A percentile compares a stretch with the other conserved stretches of the same genome.
Conservation (phyloP, 2,113 vertebrate species). For the Chaetodon auriga region DNA sequence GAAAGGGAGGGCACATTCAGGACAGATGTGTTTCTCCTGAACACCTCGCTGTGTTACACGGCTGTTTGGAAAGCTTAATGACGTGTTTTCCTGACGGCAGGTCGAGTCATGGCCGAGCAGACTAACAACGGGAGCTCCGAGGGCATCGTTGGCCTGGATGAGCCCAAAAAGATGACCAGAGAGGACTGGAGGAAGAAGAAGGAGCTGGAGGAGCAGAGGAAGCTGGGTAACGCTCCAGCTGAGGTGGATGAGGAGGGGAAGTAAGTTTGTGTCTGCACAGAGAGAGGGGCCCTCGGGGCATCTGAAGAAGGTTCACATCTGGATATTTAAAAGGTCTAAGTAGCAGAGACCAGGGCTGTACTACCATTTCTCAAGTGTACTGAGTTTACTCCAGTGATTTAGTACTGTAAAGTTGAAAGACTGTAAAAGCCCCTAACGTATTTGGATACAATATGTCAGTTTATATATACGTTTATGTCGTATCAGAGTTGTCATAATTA, state of each 20-base stretch:
- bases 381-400: too few species aligned
- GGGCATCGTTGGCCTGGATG: constrained; percentile 91
- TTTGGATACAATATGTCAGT: not conserved
- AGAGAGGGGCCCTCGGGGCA: not conserved
- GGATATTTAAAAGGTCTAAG: not conserved
- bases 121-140: constrained; percentile 69
- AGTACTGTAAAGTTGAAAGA: too few species aligned
- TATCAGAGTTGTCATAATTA: not conserved
- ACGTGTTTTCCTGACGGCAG: not conserved
- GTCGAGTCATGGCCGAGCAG: constrained; percentile 72
- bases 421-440: not conserved
- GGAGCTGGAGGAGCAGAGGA: constrained; percentile 96
- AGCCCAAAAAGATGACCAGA: constrained; percentile 97
- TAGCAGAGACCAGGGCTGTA: not conserved
- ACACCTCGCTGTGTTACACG: not conserved
- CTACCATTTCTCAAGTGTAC: not conserved
- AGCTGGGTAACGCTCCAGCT: constrained; percentile 96
- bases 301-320: not conserved
- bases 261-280: constrained; percentile 81
- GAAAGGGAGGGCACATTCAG: not conserved
- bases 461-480: not conserved
- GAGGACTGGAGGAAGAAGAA: constrained; percentile 99
- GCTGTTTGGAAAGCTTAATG: not conserved
- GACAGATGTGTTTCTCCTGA: not conserved
- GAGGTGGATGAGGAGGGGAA: constrained; percentile 99